Evolutionary conservation across 2,888 invertebrate genomes (phyloP).

Genomic region (Parelbella ahira): DNA sequence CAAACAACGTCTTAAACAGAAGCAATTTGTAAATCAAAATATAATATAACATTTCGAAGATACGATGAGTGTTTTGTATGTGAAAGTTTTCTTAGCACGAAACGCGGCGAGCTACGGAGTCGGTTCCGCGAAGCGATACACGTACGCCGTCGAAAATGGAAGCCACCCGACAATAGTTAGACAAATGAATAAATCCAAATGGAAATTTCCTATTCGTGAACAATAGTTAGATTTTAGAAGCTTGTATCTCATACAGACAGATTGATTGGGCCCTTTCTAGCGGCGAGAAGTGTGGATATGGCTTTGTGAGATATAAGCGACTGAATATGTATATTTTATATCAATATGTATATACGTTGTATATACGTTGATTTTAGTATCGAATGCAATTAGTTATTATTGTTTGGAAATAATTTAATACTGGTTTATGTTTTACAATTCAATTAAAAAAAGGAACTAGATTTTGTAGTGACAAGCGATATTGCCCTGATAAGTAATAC

Average conservation of each 20-base stretch:
- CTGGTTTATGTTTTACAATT: too few species aligned
- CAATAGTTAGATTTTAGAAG: constrained; percentile 79
- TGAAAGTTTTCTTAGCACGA: constrained; percentile 25
- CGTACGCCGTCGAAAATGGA: constrained; percentile 53
- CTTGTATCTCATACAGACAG: constrained; percentile 77
- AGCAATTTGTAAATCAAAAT: constrained; percentile 4
- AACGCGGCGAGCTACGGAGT: constrained; percentile 17
- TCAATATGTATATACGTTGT: too few species aligned
- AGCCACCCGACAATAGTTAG: constrained; percentile 70
- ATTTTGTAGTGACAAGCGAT: too few species aligned
- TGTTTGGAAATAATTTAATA: too few species aligned
- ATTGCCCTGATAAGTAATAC: too few species aligned
- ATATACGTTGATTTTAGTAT: too few species aligned
- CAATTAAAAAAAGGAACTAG: too few species aligned
- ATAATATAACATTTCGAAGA: constrained; percentile 11
- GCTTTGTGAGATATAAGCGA: constrained; percentile 25
- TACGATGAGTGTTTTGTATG: constrained; percentile 19
- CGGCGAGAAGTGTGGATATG: constrained; percentile 52
- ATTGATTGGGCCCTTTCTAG: constrained; percentile 73
- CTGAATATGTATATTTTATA: too few species aligned
- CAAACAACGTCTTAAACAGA: constrained; percentile 15
- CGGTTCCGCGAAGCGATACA: constrained; percentile 28
- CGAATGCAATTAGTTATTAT: too few species aligned
- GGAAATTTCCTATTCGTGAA: constrained; percentile 78
- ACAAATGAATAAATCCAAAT: constrained; percentile 80